Evolutionary conservation across 2,888 invertebrate species (phyloP).

Genomic region (Thymelicus lineola): DNA sequence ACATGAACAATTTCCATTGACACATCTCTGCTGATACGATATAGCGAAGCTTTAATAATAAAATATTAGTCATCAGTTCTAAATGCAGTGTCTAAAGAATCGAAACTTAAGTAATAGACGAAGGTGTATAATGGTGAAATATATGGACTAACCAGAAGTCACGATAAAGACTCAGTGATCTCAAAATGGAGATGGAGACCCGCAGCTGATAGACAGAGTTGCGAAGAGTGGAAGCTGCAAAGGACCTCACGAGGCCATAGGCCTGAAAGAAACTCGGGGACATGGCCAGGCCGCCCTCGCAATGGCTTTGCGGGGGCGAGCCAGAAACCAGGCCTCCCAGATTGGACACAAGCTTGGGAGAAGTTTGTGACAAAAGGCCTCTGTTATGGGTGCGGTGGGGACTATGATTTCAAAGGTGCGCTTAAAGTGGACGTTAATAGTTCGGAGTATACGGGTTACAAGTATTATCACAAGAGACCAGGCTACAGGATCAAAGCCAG

Average conservation of each 20-base stretch:
- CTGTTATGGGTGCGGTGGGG: conserved; percentile 78
- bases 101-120: conserved; percentile 22
- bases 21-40: conserved; percentile 50
- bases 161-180: conserved; percentile 74
- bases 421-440: conserved; percentile 73
- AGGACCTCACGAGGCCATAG: conserved; percentile 61
- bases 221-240: conserved; percentile 81
- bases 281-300: conserved; percentile 83
- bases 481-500: conserved; percentile 71
- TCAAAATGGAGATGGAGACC: conserved; percentile 81
- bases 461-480: conserved; percentile 70
- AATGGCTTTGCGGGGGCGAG: conserved; percentile 61
- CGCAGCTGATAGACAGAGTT: conserved; percentile 72
- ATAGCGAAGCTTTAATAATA: neutral
- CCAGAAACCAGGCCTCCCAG: conserved; percentile 38
- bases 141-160: conserved; percentile 57
- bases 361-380: conserved; percentile 72
- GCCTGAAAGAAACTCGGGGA: conserved; percentile 61
- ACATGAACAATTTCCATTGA: conserved; percentile 49
- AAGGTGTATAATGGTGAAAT: conserved; percentile 33
- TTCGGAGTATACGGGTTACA: conserved; percentile 83
- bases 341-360: conserved; percentile 58
- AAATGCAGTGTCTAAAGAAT: conserved; percentile 19
- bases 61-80: conserved; percentile 12
- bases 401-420: conserved; percentile 74